These are phyloP conservation scores for Nesogale talazaci DNA, from an alignment of 2,113 vertebrate species.

Conservation along the genomic window DNA sequence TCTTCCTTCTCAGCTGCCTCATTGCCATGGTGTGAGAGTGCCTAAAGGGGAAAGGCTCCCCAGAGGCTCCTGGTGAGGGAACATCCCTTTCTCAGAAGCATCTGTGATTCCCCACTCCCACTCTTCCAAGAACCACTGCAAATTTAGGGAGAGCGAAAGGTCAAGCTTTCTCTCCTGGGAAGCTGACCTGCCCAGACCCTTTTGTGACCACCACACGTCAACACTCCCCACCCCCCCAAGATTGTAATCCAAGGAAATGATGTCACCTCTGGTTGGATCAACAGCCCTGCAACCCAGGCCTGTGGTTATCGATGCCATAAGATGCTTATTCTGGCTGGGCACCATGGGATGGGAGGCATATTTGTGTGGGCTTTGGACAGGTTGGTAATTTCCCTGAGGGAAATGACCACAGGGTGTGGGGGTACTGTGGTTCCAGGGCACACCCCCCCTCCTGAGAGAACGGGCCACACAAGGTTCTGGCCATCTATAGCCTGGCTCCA, in stretches of 20 bases:
- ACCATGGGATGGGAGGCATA: neutral
- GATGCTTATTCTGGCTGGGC: slow-evolving; percentile 50
- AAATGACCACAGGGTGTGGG: slow-evolving; percentile 36
- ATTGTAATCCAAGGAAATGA: slow-evolving; percentile 58
- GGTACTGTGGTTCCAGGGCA: neutral
- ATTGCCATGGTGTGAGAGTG: too few relatives aligned
- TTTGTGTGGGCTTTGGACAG: slow-evolving; percentile 55
- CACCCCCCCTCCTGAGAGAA: neutral
- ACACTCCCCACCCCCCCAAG: neutral
- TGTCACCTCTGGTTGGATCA: slow-evolving; percentile 15
- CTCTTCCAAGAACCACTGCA: neutral
- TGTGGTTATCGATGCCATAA: slow-evolving; percentile 55
- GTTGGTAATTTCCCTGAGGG: slow-evolving; percentile 20
- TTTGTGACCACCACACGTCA: neutral
- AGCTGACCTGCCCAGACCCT: neutral
- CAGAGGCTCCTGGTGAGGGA: neutral
- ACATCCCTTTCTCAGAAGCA: neutral
- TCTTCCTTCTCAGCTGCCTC: neutral
- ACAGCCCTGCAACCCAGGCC: neutral
- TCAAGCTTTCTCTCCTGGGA: neutral
- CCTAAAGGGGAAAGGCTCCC: too few relatives aligned
- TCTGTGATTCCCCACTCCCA: neutral
- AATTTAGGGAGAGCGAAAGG: neutral
- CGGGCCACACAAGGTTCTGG: neutral
- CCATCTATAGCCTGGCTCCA: neutral